phyloP scores from a whole-genome alignment of 1,140 invertebrate species.

The Penaeus vannamei region DNA sequence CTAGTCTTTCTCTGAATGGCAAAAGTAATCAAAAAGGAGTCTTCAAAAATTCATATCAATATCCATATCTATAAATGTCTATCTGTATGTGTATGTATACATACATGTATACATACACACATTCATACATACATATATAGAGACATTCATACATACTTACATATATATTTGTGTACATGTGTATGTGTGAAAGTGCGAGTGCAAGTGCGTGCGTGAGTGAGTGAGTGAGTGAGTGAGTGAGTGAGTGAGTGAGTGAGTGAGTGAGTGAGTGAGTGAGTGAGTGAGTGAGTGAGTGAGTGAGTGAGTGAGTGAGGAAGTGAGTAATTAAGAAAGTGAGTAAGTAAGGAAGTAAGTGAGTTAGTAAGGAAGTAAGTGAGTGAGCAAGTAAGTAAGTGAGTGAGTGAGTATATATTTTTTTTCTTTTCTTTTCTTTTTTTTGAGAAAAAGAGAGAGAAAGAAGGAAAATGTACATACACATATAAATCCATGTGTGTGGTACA shows the following conservation, averaged over 20 bases:
- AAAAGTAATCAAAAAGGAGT: background rate
- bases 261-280: too few species aligned
- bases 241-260: background rate
- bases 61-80: background rate
- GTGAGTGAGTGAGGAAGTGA: background rate
- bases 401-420: too few species aligned
- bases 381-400: background rate
- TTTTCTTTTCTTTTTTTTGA: too few species aligned
- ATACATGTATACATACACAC: background rate
- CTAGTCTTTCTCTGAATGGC: too few species aligned
- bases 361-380: background rate
- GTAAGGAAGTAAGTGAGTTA: background rate
- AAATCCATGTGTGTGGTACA: too few species aligned
- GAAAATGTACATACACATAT: too few species aligned
- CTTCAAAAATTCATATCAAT: background rate
- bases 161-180: background rate
- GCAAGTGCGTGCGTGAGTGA: background rate
- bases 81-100: background rate
- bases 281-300: constrained; percentile 1
- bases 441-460: too few species aligned
- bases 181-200: background rate
- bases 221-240: background rate
- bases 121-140: background rate
- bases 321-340: background rate
- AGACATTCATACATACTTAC: background rate